Evolutionary conservation across 2,888 invertebrate species (phyloP), one percentile per base, ranked within the genome.

Genomic region (Harmothoe impar): DNA sequence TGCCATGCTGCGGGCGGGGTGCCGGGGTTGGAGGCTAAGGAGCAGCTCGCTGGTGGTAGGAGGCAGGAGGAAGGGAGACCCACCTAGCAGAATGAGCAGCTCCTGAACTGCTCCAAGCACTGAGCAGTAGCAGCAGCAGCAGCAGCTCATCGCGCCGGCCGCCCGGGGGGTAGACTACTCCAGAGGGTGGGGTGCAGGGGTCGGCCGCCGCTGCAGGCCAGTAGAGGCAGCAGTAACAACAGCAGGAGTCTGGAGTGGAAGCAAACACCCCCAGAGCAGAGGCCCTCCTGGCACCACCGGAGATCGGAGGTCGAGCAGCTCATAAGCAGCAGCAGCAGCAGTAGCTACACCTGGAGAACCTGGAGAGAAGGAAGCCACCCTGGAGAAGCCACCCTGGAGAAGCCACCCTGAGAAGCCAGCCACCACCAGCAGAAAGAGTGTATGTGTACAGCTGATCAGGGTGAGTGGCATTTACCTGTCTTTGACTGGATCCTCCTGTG

Each of bases 51-150:
- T 52, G 54, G n/a, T 62, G 62, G 62, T 62, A n/a, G 62, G 62
- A 62, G n/a, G n/a, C n/a, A n/a, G 62, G n/a, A n/a, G 62, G 62
- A 62, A 62, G 62, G 62, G 62, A 25, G 72, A 29, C 62, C 62
- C 5, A 25, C 72, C 5, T 72, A 72, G 72, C 72, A 72, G 72
- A 72, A 72, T 72, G 72, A 72, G 15, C 29, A 1, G 72, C 62
- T 62, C 62, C 20, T n/a, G 62, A 43, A n/a, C 62, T n/a, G 62
- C 62, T 62, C 62, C 20, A 62, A 62, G 23, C 25, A 3, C n/a
- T 25, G 72, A 72, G 72, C 72, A 29, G 23, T 62, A n/a, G 62
- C 3, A 20, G 62, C 23, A 62, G 62, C 23, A 62, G 62, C 5
- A 54, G 54, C 54, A 54, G 54, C n/a, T n/a, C n/a, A n/a, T n/a